phyloP scores from a whole-genome alignment of 2,888 invertebrate species.

The Fragum whitleyi region DNA sequence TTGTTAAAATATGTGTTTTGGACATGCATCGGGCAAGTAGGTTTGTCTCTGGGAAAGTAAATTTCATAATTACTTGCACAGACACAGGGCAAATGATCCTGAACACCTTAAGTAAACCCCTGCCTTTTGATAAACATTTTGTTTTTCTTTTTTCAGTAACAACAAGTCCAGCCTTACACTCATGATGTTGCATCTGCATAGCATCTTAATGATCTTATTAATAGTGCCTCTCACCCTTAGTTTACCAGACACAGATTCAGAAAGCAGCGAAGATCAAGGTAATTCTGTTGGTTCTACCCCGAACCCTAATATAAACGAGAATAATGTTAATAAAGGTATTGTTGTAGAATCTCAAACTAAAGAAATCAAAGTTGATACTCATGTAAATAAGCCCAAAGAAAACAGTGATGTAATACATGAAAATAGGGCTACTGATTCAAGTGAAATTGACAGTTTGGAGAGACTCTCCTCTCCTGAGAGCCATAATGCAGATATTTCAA shows the following conservation, averaged over 20 bases:
- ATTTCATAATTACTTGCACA: too few relatives aligned
- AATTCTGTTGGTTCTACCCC: slow-evolving; percentile 8
- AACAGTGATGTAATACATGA: neutral
- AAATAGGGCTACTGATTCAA: neutral
- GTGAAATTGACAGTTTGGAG: neutral
- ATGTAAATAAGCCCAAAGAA: neutral
- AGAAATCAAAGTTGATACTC: neutral
- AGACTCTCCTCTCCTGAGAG: neutral
- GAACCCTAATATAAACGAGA: neutral
- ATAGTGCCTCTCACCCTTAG: neutral
- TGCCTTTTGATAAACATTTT: neutral
- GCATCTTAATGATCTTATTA: neutral
- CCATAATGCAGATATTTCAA: neutral
- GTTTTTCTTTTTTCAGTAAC: neutral
- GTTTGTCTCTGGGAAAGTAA: too few relatives aligned
- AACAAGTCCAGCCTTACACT: neutral
- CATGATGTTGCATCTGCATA: neutral
- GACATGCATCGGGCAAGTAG: neutral
- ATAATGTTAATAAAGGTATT: neutral
- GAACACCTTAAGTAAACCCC: neutral
- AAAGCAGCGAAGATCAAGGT: slow-evolving; percentile 17
- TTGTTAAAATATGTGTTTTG: too few relatives aligned
- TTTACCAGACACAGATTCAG: neutral
- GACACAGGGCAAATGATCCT: neutral
- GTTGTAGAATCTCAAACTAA: slow-evolving; percentile 8